Evolutionary conservation across 2,888 invertebrate genomes (phyloP).

Genomic region (Drosophila borealis): DNA sequence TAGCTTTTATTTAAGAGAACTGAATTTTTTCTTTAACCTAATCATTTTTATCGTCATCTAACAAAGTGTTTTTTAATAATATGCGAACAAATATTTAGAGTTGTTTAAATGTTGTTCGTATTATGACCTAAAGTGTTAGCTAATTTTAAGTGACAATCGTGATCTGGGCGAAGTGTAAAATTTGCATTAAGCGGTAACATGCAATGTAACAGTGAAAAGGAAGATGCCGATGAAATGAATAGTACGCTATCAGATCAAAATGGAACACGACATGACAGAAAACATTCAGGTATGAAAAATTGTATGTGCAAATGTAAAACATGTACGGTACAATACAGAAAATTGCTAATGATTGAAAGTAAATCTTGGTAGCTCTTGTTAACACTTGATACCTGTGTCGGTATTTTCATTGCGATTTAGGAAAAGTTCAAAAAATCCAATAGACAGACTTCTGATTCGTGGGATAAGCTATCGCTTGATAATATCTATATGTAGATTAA

Average conservation of each 20-base stretch:
- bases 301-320: no score
- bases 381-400: no score
- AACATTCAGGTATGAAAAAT: slow-evolving; percentile 59
- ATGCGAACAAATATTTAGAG: slow-evolving; percentile 16
- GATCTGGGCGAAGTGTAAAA: slow-evolving; percentile 52
- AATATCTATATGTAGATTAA: no score
- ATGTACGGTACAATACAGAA: no score
- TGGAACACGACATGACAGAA: slow-evolving; percentile 64
- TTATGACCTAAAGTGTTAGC: slow-evolving; percentile 62
- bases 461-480: no score
- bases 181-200: slow-evolving; percentile 61
- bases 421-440: no score
- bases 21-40: no score
- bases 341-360: background rate
- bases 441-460: no score
- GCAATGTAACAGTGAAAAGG: slow-evolving; percentile 72
- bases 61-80: slow-evolving; percentile 17
- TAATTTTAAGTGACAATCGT: slow-evolving; percentile 69
- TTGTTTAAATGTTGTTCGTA: slow-evolving; percentile 24
- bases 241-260: slow-evolving; percentile 72
- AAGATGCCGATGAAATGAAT: slow-evolving; percentile 71
- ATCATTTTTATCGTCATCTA: background rate
- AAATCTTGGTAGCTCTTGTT: background rate
- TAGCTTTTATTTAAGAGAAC: slow-evolving; percentile 27
- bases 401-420: no score